A percentile compares a stretch with the other conserved stretches of the same genome.
These are phyloP conservation scores for mouse (Mus musculus) DNA, from an alignment of 2,113 vertebrate genomes.

Conservation along the genomic window DNA sequence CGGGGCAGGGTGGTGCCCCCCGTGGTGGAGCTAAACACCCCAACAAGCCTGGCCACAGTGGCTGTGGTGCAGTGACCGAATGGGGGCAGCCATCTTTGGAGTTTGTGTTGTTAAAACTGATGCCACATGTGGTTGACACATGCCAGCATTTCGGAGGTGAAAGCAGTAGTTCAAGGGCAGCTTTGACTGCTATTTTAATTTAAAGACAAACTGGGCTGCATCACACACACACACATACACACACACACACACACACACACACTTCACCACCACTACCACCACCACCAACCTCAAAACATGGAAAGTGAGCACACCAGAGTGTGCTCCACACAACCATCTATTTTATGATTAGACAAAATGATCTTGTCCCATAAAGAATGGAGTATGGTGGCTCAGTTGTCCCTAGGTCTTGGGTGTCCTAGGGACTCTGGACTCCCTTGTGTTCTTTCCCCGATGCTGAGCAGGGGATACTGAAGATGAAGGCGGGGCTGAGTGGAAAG, in stretches of 20 bases:
- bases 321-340: not conserved
- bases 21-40: not conserved
- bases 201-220: not conserved
- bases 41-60: not conserved
- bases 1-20: no score
- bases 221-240: not conserved
- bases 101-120: not conserved
- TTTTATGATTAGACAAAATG: not conserved
- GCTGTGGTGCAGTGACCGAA: not conserved
- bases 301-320: not conserved
- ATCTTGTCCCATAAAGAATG: not conserved
- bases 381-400: not conserved
- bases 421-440: not conserved
- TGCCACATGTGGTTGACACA: no score
- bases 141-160: not conserved
- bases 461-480: not conserved
- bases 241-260: not conserved
- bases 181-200: not conserved
- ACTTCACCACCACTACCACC: not conserved
- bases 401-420: not conserved
- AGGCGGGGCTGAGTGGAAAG: accelerated
- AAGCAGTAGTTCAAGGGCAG: not conserved
- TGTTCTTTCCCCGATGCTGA: not conserved
- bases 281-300: not conserved
- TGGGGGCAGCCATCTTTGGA: not conserved